Conservation (phyloP, 2,888 invertebrate genomes). For the Calameuta pallipes region DNA sequence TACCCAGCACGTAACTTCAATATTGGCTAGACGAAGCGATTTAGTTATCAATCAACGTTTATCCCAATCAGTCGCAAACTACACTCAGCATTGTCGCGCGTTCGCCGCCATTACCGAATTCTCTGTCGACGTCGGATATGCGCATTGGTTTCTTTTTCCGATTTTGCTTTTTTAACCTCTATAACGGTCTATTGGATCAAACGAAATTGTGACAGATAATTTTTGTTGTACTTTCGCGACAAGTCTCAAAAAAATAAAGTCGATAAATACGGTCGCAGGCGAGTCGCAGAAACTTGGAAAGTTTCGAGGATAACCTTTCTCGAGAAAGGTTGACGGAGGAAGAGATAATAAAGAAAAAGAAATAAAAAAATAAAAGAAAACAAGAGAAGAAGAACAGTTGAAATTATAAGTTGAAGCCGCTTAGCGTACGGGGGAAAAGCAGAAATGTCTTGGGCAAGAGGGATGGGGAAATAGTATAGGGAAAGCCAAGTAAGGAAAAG, state of each 20-base stretch:
- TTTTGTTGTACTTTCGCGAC: not conserved
- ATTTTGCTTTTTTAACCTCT: not conserved
- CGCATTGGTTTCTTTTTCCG: not conserved
- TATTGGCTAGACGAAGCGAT: not conserved
- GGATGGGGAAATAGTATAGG: not conserved
- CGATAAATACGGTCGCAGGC: not conserved
- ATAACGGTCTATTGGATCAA: not conserved
- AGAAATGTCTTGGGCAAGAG: not conserved
- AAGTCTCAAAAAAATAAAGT: not conserved
- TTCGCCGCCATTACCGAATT: not conserved
- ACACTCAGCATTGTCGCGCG: not conserved
- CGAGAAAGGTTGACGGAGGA: not conserved
- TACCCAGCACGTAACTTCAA: not conserved
- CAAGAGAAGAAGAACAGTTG: not conserved
- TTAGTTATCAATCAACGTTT: not conserved
- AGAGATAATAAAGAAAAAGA: not conserved
- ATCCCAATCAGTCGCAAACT: not conserved
- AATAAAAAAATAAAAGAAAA: not conserved
- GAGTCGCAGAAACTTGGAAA: not conserved
- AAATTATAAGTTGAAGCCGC: slow-evolving; percentile 2
- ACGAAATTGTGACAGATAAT: not conserved
- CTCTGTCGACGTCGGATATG: not conserved
- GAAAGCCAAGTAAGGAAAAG: not conserved
- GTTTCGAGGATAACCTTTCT: not conserved
- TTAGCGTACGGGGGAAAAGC: not conserved